Conservation (phyloP, 2,888 invertebrate genomes). For the Himalopsyche tibetana region DNA sequence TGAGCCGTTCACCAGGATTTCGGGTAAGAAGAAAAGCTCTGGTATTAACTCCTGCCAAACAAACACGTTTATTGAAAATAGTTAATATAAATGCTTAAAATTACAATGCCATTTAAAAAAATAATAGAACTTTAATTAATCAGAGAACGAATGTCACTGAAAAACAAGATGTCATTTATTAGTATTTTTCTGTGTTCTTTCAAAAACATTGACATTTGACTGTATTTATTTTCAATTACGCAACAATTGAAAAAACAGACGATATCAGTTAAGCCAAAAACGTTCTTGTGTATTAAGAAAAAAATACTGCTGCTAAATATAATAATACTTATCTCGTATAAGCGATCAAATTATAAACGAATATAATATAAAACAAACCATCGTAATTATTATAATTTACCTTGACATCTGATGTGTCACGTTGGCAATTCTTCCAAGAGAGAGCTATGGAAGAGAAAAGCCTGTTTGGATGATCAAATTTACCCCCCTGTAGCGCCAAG, state of each 20-base stretch:
- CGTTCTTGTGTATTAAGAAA: background rate
- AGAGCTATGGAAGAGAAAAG: conserved; percentile 95
- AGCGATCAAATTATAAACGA: background rate
- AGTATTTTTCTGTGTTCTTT: background rate
- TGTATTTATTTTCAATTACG: background rate
- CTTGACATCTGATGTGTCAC: conserved; percentile 99
- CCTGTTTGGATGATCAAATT: conserved; percentile 99
- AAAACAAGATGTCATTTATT: too few relatives aligned
- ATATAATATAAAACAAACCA: background rate
- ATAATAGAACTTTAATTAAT: too few relatives aligned
- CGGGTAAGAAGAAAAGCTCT: conserved; percentile 98
- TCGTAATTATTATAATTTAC: conserved; percentile 70
- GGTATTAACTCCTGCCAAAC: conserved; percentile 92
- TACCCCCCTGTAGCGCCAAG: conserved; percentile 97
- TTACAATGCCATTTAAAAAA: background rate
- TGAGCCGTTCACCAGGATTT: conserved; percentile 95
- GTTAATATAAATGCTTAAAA: too few relatives aligned
- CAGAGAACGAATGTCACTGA: too few relatives aligned
- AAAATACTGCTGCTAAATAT: too few relatives aligned
- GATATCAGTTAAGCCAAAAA: too few relatives aligned
- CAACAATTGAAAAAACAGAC: background rate
- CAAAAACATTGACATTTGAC: background rate
- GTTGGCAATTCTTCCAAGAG: conserved; percentile 99
- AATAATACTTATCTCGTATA: too few relatives aligned
- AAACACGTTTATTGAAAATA: conserved; percentile 26